A percentile compares a stretch with the other conserved stretches of the same genome.
phyloP scores from a whole-genome alignment of 2,797 vertebrate species.

The Gephyroberyx darwinii region DNA sequence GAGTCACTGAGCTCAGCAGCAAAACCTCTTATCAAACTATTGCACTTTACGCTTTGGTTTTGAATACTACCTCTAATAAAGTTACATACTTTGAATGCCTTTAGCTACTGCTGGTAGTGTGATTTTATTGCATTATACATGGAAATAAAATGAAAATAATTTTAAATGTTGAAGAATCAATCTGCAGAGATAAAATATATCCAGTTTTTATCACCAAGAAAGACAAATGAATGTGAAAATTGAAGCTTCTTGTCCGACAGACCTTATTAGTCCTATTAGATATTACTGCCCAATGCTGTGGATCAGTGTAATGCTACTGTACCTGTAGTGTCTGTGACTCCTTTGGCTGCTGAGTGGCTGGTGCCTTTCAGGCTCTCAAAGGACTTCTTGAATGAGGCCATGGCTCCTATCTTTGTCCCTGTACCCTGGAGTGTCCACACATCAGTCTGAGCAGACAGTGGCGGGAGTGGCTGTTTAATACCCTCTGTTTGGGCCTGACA shows the following conservation, averaged over 20 bases:
- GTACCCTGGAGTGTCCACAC: conserved; percentile 31
- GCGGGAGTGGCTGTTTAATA: conserved; percentile 75
- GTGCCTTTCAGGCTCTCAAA: conserved; percentile 78
- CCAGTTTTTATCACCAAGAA: not conserved
- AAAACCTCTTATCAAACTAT: not conserved
- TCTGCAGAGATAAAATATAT: too few species aligned
- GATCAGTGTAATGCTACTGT: conserved; percentile 22
- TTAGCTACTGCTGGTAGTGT: too few species aligned
- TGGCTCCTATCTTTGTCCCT: conserved; percentile 62
- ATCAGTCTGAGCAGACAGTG: conserved; percentile 51
- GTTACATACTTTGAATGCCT: too few species aligned
- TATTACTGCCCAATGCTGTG: not conserved
- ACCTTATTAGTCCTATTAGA: not conserved
- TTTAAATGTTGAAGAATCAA: too few species aligned
- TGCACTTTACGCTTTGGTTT: not conserved
- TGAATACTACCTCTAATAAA: not conserved
- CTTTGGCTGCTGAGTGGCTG: conserved; percentile 76
- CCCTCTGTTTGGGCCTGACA: conserved; percentile 57
- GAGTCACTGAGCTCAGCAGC: conserved; percentile 11
- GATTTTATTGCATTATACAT: too few species aligned
- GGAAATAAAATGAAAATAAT: too few species aligned
- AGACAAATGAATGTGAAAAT: not conserved
- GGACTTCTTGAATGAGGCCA: conserved; percentile 85
- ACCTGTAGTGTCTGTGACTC: conserved; percentile 77
- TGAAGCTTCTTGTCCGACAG: not conserved